These are phyloP conservation scores for Lophius piscatorius DNA, from an alignment of 2,113 vertebrate genomes.

Conservation along the genomic window DNA sequence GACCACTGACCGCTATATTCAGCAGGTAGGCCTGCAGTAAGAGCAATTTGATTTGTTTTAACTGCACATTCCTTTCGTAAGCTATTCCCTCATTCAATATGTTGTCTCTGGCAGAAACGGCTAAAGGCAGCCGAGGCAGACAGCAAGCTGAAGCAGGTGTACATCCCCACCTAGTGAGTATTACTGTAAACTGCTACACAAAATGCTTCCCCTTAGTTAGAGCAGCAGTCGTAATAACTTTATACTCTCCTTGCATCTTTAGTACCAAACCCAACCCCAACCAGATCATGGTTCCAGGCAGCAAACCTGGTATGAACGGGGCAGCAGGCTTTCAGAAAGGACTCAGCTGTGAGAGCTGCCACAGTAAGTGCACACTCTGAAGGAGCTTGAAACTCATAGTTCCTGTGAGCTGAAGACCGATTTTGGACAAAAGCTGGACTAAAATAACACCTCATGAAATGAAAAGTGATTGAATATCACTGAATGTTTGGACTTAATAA, in stretches of 20 bases:
- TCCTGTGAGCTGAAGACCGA: too few relatives aligned
- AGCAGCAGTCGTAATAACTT: conserved; percentile 4
- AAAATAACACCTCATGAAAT: too few relatives aligned
- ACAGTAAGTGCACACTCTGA: conserved; percentile 88
- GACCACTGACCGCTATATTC: conserved; percentile 95
- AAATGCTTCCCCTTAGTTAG: rapidly evolving
- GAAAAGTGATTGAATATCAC: too few relatives aligned
- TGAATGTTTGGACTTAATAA: too few relatives aligned
- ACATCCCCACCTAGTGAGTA: conserved; percentile 95
- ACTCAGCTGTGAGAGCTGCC: conserved; percentile 93
- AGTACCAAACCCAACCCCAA: conserved; percentile 96
- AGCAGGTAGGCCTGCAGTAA: conserved; percentile 80
- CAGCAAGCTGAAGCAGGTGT: conserved; percentile 94
- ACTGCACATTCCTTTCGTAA: neutral
- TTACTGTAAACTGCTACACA: neutral
- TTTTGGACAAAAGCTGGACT: too few relatives aligned
- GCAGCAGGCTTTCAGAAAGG: conserved; percentile 91
- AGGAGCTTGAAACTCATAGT: too few relatives aligned
- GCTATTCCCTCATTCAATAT: too few relatives aligned
- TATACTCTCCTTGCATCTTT: neutral
- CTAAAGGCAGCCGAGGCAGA: conserved; percentile 94
- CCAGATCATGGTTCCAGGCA: conserved; percentile 91
- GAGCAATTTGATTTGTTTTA: neutral
- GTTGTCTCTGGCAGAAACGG: conserved; percentile 81
- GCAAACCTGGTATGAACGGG: conserved; percentile 91